phyloP scores from a whole-genome alignment of 2,797 vertebrate genomes.

The Cuculus canorus region DNA sequence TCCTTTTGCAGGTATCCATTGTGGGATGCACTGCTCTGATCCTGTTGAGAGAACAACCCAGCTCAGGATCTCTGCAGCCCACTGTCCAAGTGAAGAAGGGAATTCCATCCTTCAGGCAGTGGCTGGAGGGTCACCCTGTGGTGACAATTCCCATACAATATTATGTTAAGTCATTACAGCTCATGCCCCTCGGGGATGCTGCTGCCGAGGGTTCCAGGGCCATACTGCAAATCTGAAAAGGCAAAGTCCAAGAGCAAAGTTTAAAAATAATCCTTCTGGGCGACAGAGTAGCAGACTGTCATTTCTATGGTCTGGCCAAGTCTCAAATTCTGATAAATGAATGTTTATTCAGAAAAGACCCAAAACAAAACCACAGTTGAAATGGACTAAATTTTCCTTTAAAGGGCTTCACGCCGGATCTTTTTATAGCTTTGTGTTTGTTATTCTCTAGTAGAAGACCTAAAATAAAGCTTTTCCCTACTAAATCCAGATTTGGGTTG shows the following conservation, averaged over 20 bases:
- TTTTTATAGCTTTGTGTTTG: slow-evolving; percentile 55
- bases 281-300: neutral
- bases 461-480: slow-evolving; percentile 19
- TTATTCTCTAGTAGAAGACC: slow-evolving; percentile 20
- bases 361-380: slow-evolving; percentile 49
- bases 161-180: neutral
- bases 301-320: slow-evolving; percentile 28
- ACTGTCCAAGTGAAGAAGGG: rapidly evolving
- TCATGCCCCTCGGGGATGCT: neutral
- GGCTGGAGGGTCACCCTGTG: neutral
- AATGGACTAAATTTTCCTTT: slow-evolving; percentile 44
- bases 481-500: neutral
- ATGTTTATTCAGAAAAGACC: slow-evolving; percentile 61
- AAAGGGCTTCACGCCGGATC: neutral
- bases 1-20: neutral
- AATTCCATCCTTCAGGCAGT: neutral
- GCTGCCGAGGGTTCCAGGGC: rapidly evolving
- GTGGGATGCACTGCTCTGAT: neutral
- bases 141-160: neutral
- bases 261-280: slow-evolving; percentile 46
- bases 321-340: slow-evolving; percentile 34
- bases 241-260: neutral
- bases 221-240: neutral
- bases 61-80: neutral
- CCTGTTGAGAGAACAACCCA: rapidly evolving